Evolutionary conservation across 2,888 invertebrate genomes (phyloP).

Genomic region (Podabrus alpinus): DNA sequence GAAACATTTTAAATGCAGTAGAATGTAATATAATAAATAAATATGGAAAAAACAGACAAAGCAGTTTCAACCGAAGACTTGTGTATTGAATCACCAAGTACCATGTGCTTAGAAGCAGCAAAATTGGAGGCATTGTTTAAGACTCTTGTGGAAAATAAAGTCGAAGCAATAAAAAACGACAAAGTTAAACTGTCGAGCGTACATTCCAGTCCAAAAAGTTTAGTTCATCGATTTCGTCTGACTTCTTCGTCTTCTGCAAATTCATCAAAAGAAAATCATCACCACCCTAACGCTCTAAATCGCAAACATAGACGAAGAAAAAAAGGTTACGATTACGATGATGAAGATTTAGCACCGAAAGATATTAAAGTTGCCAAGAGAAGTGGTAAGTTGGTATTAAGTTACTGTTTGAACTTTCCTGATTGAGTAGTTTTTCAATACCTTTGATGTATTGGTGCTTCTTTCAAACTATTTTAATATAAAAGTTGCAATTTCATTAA

Average conservation of each 20-base stretch:
- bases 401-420: neutral
- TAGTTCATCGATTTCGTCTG: constrained; percentile 50
- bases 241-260: constrained; percentile 56
- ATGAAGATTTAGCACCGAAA: constrained; percentile 12
- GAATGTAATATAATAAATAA: neutral
- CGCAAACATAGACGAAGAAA: constrained; percentile 15
- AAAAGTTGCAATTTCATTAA: neutral
- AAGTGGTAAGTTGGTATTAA: constrained; percentile 16
- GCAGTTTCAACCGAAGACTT: constrained; percentile 72
- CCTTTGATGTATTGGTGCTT: neutral
- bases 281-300: constrained; percentile 13
- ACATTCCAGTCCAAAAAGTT: constrained; percentile 54
- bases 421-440: neutral
- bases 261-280: constrained; percentile 53
- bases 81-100: constrained; percentile 35
- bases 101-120: constrained; percentile 60
- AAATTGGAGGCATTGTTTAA: constrained; percentile 71
- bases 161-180: constrained; percentile 30
- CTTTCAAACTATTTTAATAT: neutral
- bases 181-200: constrained; percentile 39
- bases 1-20: neutral
- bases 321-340: constrained; percentile 6
- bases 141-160: constrained; percentile 72
- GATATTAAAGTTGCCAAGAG: constrained; percentile 17
- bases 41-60: constrained; percentile 63